phyloP scores from a whole-genome alignment of 2,113 vertebrate genomes.

The Leucosticte australis region DNA sequence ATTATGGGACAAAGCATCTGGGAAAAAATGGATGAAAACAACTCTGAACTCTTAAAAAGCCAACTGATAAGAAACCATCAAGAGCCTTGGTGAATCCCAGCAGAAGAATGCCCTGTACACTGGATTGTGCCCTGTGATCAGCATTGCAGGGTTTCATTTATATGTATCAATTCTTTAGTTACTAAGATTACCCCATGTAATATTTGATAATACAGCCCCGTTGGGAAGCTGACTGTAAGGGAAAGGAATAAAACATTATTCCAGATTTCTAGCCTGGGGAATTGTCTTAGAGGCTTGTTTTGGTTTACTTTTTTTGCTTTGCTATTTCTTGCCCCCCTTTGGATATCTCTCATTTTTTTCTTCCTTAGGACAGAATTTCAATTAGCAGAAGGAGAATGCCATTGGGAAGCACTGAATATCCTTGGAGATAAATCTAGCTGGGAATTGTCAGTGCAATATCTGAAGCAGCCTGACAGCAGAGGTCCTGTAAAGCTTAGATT shows the following conservation, averaged over 20 bases:
- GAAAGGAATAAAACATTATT: neutral
- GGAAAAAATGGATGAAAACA: neutral
- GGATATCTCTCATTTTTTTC: neutral
- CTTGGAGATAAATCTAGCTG: conserved; percentile 6
- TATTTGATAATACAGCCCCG: neutral
- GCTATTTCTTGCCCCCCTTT: neutral
- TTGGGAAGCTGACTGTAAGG: neutral
- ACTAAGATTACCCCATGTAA: neutral
- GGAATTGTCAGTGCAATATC: conserved; percentile 7
- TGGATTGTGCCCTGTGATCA: neutral
- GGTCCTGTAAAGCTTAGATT: neutral
- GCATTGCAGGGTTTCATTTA: neutral
- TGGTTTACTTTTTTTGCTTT: neutral
- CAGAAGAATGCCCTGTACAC: neutral
- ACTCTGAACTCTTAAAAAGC: neutral
- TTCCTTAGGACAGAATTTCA: conserved; percentile 27
- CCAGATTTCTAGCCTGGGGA: neutral
- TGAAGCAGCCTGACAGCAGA: neutral
- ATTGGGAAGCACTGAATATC: neutral
- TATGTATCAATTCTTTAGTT: neutral
- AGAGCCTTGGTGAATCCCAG: neutral
- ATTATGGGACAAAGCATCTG: neutral
- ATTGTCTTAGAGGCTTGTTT: neutral
- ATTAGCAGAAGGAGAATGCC: conserved; percentile 26
- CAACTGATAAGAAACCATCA: neutral